Conservation (phyloP, 2,113 vertebrate species). For the Micromys minutus region DNA sequence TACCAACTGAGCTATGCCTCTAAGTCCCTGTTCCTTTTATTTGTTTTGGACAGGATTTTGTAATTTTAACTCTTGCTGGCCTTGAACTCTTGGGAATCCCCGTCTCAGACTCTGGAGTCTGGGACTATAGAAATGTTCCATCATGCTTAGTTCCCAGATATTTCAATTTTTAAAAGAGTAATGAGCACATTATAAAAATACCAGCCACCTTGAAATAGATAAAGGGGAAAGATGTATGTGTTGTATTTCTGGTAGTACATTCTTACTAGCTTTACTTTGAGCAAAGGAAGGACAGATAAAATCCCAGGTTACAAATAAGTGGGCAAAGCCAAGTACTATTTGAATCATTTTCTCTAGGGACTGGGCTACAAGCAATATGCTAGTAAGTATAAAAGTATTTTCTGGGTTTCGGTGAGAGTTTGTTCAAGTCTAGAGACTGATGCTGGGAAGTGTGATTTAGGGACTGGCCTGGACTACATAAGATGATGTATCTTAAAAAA, state of each 20-base stretch:
- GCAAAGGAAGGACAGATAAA: constrained; percentile 29
- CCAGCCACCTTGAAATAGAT: constrained; percentile 45
- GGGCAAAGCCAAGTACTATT: not conserved
- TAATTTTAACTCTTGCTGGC: not conserved
- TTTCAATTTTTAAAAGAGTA: constrained; percentile 8
- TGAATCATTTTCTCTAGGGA: not conserved
- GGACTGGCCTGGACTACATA: not conserved
- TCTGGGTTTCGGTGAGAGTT: not conserved
- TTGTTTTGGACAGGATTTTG: not conserved
- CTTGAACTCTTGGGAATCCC: not conserved
- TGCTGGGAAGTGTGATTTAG: not conserved
- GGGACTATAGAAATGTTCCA: not conserved
- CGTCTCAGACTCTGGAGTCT: not conserved
- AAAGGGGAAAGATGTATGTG: constrained; percentile 8
- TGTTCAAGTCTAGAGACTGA: not conserved
- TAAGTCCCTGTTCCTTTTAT: not conserved
- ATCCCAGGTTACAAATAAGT: constrained; percentile 9
- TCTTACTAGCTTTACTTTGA: not conserved
- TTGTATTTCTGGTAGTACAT: not conserved
- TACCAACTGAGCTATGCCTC: not conserved
- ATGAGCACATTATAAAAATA: not conserved
- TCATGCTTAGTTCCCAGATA: not conserved
- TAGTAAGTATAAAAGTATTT: not conserved
- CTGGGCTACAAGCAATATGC: not conserved
- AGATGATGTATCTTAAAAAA: not conserved